Evolutionary conservation across 2,888 invertebrate genomes (phyloP).

Genomic region (Drosophila maculinotata): DNA sequence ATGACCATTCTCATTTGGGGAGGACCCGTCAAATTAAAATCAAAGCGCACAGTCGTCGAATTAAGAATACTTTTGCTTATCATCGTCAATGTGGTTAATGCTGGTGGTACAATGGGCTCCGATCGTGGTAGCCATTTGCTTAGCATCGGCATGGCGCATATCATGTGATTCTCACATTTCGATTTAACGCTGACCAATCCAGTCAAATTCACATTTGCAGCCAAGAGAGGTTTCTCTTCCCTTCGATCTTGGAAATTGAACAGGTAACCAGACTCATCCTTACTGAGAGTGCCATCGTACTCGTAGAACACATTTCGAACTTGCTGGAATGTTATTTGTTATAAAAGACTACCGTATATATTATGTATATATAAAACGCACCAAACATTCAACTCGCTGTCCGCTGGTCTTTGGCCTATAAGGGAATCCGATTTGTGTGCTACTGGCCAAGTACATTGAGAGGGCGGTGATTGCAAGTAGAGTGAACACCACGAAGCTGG

Average conservation of each 20-base stretch:
- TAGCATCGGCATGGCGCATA: conserved; percentile 8
- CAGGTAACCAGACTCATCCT: conserved; percentile 85
- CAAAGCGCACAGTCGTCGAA: conserved; percentile 51
- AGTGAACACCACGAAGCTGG: conserved; percentile 26
- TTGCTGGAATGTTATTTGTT: conserved; percentile 82
- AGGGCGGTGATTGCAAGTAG: conserved; percentile 30
- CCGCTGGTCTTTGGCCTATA: conserved; percentile 86
- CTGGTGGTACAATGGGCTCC: background rate
- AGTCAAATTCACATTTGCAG: conserved; percentile 55
- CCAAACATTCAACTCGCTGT: conserved; percentile 86
- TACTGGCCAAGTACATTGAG: conserved; percentile 42
- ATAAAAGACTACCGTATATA: too few relatives aligned
- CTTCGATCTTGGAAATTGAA: conserved; percentile 85
- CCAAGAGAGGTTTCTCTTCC: conserved; percentile 44
- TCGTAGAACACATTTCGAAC: conserved; percentile 85
- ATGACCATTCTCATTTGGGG: conserved; percentile 76
- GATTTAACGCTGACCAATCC: conserved; percentile 9
- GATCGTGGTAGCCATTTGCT: conserved; percentile 14
- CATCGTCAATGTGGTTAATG: background rate
- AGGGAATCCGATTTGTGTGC: conserved; percentile 87
- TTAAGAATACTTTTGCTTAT: background rate
- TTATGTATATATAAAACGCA: conserved; percentile 66
- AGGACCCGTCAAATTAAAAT: conserved; percentile 73
- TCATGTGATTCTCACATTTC: background rate
- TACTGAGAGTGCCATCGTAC: conserved; percentile 71